Evolutionary conservation across 1,140 invertebrate genomes (phyloP), one percentile per base, ranked within the genome.

Genomic region (Oryzaephilus surinamensis): DNA sequence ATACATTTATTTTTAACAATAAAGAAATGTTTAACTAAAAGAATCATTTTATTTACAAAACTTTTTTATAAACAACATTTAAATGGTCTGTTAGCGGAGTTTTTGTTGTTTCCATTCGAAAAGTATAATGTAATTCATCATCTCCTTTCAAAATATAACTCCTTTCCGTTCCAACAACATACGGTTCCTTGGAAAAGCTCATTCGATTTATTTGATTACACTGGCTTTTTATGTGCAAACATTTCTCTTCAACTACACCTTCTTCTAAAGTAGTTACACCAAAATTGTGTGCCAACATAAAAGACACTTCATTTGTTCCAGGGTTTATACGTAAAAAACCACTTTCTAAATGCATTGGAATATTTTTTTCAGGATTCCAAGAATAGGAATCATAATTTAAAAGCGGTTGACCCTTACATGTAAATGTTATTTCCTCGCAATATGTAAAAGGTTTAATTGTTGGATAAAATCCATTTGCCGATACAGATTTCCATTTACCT

Each of bases 251-350:
- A n/a, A 48, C 55, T 8, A 46, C 38, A 4, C 74, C 74, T 63
- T 76, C 74, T 57, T 77, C 74, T 2, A 77, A 45, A 0, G 69
- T 67, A 2, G 64, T 63, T 0, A 77, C 35, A 10, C 74, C 74
- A 58, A 76, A 73, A 56, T 79, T 81, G 43, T 79, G 76, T 21
- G 76, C 69, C 10, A 72, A 55, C 2, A 79, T 48, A 11, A 80
- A 67, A 5, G 71, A 65, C 5, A 80, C 46, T 29, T 73, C 56
- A 23, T 71, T 67, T 11, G 70, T 70, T 4, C 64, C 67, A 0
- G 75, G 73, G 32, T 73, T 65, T 6, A 78, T 69, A 24, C 71
- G 63, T 2, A 81, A 52, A 56, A 77, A 80, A 0, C 79, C 79
- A 32, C 67, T 55, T 57, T 81, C 78, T 38, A 73, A 60, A 52